These are phyloP conservation scores for Lasiommata megera DNA, from an alignment of 2,888 invertebrate species.

Conservation along the genomic window DNA sequence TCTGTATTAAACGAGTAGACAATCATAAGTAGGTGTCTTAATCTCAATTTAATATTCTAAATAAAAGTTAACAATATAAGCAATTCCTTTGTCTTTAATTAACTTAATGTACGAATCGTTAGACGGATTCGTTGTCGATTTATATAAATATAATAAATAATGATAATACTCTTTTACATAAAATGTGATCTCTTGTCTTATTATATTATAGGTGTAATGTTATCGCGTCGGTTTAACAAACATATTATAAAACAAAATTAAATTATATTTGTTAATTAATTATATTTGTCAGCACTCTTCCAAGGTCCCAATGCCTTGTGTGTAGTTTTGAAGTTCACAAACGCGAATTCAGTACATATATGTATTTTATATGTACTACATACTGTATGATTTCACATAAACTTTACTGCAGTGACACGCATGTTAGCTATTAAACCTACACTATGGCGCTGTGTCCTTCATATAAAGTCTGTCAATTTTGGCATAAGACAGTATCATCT, in stretches of 20 bases:
- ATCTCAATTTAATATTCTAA: slow-evolving; percentile 60
- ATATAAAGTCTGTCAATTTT: no score
- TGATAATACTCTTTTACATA: slow-evolving; percentile 44
- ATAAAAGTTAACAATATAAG: slow-evolving; percentile 48
- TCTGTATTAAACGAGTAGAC: slow-evolving; percentile 31
- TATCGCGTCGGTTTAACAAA: slow-evolving; percentile 45
- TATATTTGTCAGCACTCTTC: no score
- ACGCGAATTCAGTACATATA: no score
- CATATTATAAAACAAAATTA: no score
- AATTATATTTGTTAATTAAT: not conserved
- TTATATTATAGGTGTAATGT: slow-evolving; percentile 50
- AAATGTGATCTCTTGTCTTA: slow-evolving; percentile 68
- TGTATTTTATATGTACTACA: no score
- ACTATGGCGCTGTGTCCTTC: no score
- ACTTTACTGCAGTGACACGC: no score
- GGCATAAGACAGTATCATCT: no score
- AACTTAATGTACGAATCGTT: slow-evolving; percentile 31
- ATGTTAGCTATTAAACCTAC: no score
- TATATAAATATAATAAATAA: slow-evolving; percentile 25
- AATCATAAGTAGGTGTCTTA: slow-evolving; percentile 39
- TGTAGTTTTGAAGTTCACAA: no score
- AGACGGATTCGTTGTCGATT: slow-evolving; percentile 31
- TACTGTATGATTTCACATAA: no score
- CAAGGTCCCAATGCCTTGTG: no score
- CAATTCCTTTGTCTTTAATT: slow-evolving; percentile 53